Evolutionary conservation across 2,888 invertebrate species (phyloP).

Genomic region (Epirrhoe tristata): DNA sequence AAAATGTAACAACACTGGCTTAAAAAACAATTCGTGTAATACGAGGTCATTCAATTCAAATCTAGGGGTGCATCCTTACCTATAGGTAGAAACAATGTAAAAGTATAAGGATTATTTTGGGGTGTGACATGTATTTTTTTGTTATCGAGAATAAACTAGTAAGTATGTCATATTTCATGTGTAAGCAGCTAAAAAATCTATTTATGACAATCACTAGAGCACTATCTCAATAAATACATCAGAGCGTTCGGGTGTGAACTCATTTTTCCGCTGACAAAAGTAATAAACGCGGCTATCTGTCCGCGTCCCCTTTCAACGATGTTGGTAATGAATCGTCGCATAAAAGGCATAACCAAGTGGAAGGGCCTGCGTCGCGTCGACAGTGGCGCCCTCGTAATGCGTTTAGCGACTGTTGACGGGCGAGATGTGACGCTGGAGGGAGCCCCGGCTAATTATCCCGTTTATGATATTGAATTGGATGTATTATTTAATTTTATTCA

Average conservation of each 20-base stretch:
- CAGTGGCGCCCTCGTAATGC: slow-evolving; percentile 59
- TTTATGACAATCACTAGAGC: slow-evolving; percentile 28
- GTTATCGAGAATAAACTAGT: too few species aligned
- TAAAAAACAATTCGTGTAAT: too few species aligned
- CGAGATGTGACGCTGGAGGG: slow-evolving; percentile 54
- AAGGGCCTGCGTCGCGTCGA: slow-evolving; percentile 62
- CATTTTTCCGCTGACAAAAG: slow-evolving; percentile 85
- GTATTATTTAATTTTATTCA: neutral
- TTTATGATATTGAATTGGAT: slow-evolving; percentile 35
- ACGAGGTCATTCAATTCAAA: too few species aligned
- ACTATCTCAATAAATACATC: slow-evolving; percentile 56
- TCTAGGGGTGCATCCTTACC: too few species aligned
- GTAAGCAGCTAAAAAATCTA: neutral
- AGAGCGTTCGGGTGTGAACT: slow-evolving; percentile 74
- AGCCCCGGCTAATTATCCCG: slow-evolving; percentile 45
- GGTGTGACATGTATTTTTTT: too few species aligned
- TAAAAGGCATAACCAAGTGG: slow-evolving; percentile 85
- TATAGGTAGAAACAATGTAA: too few species aligned
- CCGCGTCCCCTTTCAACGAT: slow-evolving; percentile 70
- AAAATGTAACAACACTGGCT: too few species aligned
- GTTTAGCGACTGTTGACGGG: slow-evolving; percentile 64
- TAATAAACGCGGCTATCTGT: slow-evolving; percentile 83
- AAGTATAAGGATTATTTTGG: too few species aligned
- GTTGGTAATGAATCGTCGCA: slow-evolving; percentile 82
- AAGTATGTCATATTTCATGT: neutral